Conservation (phyloP, 2,113 vertebrate species). For the Callithrix jacchus region DNA sequence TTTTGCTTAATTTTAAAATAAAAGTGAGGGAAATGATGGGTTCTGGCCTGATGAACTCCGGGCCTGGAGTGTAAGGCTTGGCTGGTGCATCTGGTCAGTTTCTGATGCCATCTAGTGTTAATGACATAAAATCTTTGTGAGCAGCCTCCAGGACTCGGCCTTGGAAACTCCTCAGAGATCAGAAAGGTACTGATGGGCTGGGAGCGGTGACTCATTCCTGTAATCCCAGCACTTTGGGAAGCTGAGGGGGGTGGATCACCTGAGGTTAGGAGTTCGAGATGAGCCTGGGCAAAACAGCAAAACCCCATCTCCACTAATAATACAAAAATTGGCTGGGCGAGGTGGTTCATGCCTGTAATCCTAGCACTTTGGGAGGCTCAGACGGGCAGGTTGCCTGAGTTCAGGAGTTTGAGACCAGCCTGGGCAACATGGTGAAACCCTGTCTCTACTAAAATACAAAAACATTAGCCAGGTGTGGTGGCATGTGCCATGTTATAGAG, state of each 20-base stretch:
- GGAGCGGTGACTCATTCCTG: too few relatives aligned
- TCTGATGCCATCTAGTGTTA: slow-evolving; percentile 47
- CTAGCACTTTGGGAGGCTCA: not conserved
- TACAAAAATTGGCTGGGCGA: too few relatives aligned
- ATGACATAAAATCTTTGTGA: not conserved
- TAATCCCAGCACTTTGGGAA: too few relatives aligned
- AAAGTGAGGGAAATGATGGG: not conserved
- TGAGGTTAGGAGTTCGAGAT: too few relatives aligned
- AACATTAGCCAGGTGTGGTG: too few relatives aligned
- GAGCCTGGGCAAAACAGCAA: too few relatives aligned
- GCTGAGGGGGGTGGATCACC: too few relatives aligned
- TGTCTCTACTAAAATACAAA: too few relatives aligned
- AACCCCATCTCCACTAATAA: too few relatives aligned
- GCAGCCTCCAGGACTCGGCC: not conserved
- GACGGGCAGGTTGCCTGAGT: not conserved
- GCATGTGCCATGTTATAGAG: not conserved
- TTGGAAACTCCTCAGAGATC: not conserved
- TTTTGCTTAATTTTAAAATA: slow-evolving; percentile 18
- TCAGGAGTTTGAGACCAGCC: not conserved
- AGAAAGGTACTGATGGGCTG: not conserved
- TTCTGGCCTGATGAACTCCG: not conserved
- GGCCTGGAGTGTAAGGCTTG: not conserved
- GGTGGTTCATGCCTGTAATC: not conserved
- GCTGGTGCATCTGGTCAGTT: not conserved
- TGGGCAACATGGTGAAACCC: too few relatives aligned